A percentile compares a stretch with the other conserved stretches of the same genome.
These are phyloP conservation scores for Fregetta grallaria DNA, from an alignment of 2,113 vertebrate species.

Conservation along the genomic window DNA sequence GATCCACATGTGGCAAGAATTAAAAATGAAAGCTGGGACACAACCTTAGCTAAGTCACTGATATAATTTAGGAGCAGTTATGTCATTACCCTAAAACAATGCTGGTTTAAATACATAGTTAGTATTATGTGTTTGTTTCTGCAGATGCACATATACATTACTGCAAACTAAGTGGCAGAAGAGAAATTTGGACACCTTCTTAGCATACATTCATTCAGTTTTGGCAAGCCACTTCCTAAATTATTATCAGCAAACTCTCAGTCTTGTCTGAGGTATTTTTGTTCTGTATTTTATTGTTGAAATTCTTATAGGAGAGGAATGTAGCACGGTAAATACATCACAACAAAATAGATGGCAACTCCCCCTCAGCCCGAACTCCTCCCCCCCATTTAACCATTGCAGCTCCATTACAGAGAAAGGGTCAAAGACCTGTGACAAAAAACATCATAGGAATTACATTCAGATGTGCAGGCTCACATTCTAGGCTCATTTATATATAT, in stretches of 20 bases:
- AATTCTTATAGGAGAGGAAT: constrained; percentile 85
- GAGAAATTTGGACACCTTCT: not conserved
- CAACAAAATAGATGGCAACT: constrained; percentile 77
- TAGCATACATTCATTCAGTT: not conserved
- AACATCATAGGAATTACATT: constrained; percentile 82
- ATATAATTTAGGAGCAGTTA: not conserved
- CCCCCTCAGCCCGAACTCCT: not conserved
- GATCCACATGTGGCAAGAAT: not conserved
- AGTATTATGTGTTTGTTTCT: not conserved
- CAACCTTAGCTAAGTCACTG: not conserved
- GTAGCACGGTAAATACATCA: constrained; percentile 78
- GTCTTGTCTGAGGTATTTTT: constrained; percentile 12
- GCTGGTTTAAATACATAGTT: not conserved
- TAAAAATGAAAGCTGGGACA: not conserved
- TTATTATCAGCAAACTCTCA: not conserved
- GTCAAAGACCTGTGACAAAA: constrained; percentile 63
- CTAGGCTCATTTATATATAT: constrained; percentile 61
- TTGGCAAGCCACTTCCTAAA: not conserved
- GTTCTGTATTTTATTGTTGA: constrained; percentile 81
- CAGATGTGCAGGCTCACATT: constrained; percentile 81
- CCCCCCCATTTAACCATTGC: constrained; percentile 67
- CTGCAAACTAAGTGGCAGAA: not conserved
- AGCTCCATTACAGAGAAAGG: constrained; percentile 65
- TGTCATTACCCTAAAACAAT: not conserved
- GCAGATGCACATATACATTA: not conserved